Base-by-base conservation (phyloP, 2,888 invertebrate species). In the Neoaliturus tenellus region DNA sequence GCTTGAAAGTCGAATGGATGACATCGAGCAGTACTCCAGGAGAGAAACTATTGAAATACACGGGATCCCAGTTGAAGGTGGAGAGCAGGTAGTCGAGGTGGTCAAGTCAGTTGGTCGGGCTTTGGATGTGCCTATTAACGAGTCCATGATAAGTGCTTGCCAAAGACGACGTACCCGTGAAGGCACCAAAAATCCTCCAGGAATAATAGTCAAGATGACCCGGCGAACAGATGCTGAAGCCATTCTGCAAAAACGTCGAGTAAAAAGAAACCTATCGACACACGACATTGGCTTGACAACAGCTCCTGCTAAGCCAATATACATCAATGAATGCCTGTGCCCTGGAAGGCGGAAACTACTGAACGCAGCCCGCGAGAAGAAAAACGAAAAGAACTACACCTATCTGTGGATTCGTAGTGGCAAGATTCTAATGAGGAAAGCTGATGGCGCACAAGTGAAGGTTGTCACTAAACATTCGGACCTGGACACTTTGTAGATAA, bases 351-450 rank as follows among this genome's bases (percentile, higher is more conserved):
- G n/a, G n/a, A n/a, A n/a, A n/a, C n/a, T n/a, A n/a, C n/a, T 78
- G 25, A 62, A 51, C 62, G 80, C 41, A 28, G 83, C 80, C 23
- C 1, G 83, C 4, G 28, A 62, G 2, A 33, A 31, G 25, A 55
- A 78, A 4, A 17, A 28, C 8, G 73, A 78, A 28, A 55, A 78
- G 48, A n/a, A n/a, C n/a, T 51, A 83, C 69, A 23, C 78, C 44
- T 20, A n/a, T n/a, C 17, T 83, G 23, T 83, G 83, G 83, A 39
- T 51, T n/a, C 41, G 75, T 51, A 35, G 55, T 6, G 75, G 83
- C 17, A 73, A 83, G 31, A 83, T 83, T 2, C 25, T 75, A 6
- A 55, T 83, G 35, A 69, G 83, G 51, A 83, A 83, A 20, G 55
- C n/a, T n/a, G n/a, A n/a, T n/a, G n/a, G n/a, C n/a, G n/a, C n/a